These are phyloP conservation scores for Cyphomyrus plagiostoma DNA, from an alignment of 2,113 vertebrate species.

Conservation along the genomic window DNA sequence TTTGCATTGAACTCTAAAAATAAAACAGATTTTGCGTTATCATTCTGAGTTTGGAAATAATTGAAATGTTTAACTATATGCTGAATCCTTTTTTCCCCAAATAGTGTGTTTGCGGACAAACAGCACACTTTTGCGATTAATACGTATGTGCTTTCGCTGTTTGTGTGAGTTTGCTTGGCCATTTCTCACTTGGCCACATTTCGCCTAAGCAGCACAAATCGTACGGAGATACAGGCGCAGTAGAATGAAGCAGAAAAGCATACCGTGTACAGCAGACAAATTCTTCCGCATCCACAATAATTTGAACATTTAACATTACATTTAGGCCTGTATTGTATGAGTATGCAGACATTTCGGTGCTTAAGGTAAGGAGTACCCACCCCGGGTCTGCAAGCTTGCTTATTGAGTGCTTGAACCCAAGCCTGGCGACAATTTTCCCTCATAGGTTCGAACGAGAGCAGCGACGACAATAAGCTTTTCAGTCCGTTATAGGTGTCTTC, in stretches of 20 bases:
- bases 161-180: neutral
- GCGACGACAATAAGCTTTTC: neutral
- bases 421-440: constrained; percentile 1
- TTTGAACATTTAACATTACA: neutral
- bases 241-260: neutral
- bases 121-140: neutral
- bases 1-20: constrained; percentile 84
- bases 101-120: neutral
- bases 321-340: neutral
- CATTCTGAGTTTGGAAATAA: neutral
- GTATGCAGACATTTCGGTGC: neutral
- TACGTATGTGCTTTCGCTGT: neutral
- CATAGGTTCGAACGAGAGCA: neutral
- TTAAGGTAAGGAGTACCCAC: neutral
- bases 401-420: constrained; percentile 12
- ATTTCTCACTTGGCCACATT: neutral
- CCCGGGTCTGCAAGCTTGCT: neutral
- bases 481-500: neutral
- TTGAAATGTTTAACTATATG: neutral
- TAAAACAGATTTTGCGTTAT: constrained; percentile 2
- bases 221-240: neutral
- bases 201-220: neutral
- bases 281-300: neutral
- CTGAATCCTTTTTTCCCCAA: neutral
- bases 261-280: neutral